phyloP scores from a whole-genome alignment of 1,140 invertebrate genomes.

The Bombus sylvicola region DNA sequence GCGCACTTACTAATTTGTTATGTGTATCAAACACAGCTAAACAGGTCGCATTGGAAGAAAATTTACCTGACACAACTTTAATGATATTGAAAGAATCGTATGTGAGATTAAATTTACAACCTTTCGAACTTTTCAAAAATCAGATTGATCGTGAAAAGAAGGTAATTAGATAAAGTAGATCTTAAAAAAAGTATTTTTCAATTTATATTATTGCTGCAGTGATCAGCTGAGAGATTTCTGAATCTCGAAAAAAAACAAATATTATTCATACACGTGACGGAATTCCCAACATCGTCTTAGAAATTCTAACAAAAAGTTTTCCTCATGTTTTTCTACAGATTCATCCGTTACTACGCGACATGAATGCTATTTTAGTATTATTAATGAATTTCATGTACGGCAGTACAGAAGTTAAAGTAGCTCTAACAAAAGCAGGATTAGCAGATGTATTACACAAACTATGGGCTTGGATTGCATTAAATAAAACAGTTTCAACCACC shows the following conservation, averaged over 20 bases:
- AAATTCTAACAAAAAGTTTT: slow-evolving; percentile 1
- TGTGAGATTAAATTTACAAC: slow-evolving; percentile 82
- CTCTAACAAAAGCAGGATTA: slow-evolving; percentile 78
- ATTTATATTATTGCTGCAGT: neutral
- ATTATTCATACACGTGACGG: neutral
- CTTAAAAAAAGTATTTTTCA: too few relatives aligned
- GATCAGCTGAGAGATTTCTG: neutral
- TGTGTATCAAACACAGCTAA: slow-evolving; percentile 81
- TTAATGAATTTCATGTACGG: slow-evolving; percentile 83
- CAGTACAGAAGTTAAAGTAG: slow-evolving; percentile 76
- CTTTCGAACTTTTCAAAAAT: slow-evolving; percentile 79
- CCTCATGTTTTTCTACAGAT: slow-evolving; percentile 69
- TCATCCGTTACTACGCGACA: slow-evolving; percentile 80
- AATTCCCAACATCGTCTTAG: slow-evolving; percentile 14
- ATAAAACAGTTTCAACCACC: slow-evolving; percentile 76
- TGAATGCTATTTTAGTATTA: slow-evolving; percentile 80
- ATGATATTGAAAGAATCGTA: slow-evolving; percentile 81
- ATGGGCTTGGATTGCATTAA: slow-evolving; percentile 83
- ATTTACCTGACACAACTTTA: slow-evolving; percentile 76
- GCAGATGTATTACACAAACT: slow-evolving; percentile 84
- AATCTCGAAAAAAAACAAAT: neutral
- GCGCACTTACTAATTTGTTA: slow-evolving; percentile 81
- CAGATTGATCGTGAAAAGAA: slow-evolving; percentile 77
- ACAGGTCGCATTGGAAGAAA: slow-evolving; percentile 75
- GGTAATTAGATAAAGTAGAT: slow-evolving; percentile 47